A percentile compares a stretch with the other conserved stretches of the same genome.
These are phyloP conservation scores for Caenorhabditis wallacei DNA, from an alignment of 2,888 invertebrate species.

Conservation along the genomic window DNA sequence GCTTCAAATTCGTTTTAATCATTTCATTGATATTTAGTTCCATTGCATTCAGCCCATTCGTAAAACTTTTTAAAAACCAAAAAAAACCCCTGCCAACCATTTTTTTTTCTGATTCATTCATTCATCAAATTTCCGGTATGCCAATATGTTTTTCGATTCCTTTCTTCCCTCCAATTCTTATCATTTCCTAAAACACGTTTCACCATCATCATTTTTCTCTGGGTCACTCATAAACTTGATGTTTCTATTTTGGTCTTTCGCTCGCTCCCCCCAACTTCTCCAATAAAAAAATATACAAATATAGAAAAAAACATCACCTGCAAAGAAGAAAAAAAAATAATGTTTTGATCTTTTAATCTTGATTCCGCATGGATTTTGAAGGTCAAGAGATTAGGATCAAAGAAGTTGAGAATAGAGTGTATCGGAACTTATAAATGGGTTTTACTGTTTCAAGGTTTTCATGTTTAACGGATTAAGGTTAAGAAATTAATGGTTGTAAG, in stretches of 20 bases:
- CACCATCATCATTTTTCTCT: neutral
- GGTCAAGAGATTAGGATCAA: constrained; percentile 13
- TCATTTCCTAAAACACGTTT: neutral
- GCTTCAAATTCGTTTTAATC: too few species aligned
- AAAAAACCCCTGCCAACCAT: too few species aligned
- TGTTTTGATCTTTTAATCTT: constrained; percentile 13
- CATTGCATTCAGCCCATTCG: too few species aligned
- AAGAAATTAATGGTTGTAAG: too few species aligned
- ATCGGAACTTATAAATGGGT: neutral
- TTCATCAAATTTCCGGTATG: neutral
- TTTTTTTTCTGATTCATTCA: too few species aligned
- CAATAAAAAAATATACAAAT: neutral
- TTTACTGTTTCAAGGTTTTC: neutral
- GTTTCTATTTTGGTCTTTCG: constrained; percentile 8
- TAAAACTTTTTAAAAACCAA: too few species aligned
- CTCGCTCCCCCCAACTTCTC: constrained; percentile 4
- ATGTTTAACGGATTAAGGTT: neutral
- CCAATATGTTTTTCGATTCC: neutral
- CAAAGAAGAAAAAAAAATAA: neutral
- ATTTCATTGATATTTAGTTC: too few species aligned
- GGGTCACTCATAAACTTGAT: neutral
- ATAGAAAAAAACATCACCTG: neutral
- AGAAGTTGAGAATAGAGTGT: neutral
- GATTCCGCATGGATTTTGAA: neutral
- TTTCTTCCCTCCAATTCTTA: neutral